These are phyloP conservation scores for Teinopalpus imperialis DNA, from an alignment of 2,888 invertebrate species.

Conservation along the genomic window DNA sequence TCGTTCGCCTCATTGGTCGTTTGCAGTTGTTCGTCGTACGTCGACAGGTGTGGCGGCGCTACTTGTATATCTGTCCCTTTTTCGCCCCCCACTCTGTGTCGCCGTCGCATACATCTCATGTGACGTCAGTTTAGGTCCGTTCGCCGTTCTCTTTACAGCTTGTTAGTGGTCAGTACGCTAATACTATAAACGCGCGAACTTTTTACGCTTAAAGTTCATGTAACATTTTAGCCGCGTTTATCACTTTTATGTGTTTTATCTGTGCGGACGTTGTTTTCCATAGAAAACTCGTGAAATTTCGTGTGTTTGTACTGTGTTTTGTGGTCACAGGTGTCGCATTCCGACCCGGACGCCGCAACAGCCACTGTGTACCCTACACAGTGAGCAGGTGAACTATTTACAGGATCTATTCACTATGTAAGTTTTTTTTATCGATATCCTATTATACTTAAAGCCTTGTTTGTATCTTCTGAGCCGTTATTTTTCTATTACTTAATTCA, in stretches of 20 bases:
- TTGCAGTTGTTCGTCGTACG: slow-evolving; percentile 29
- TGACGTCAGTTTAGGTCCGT: slow-evolving; percentile 59
- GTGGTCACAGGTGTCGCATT: slow-evolving; percentile 76
- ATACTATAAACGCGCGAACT: slow-evolving; percentile 59
- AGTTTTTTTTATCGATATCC: slow-evolving; percentile 23
- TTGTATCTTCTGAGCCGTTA: no score
- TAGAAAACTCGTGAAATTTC: slow-evolving; percentile 35
- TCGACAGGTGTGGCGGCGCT: slow-evolving; percentile 63
- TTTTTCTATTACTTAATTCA: no score
- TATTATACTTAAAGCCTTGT: no score
- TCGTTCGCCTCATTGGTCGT: slow-evolving; percentile 37
- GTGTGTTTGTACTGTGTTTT: slow-evolving; percentile 56
- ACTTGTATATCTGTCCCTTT: slow-evolving; percentile 38
- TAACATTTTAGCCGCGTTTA: slow-evolving; percentile 35
- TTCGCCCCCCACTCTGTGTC: slow-evolving; percentile 31
- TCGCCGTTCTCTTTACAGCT: slow-evolving; percentile 51
- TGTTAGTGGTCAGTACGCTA: slow-evolving; percentile 31
- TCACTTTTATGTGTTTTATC: slow-evolving; percentile 35
- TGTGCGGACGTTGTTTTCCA: slow-evolving; percentile 37
- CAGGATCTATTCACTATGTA: slow-evolving; percentile 49
- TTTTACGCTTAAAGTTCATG: slow-evolving; percentile 46
- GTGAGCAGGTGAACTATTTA: slow-evolving; percentile 64
- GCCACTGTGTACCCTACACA: slow-evolving; percentile 56
- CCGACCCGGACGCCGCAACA: slow-evolving; percentile 68
- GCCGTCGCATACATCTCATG: slow-evolving; percentile 38